These are phyloP conservation scores for Lepetodrilus schrolli DNA, from an alignment of 2,888 invertebrate genomes.

Conservation along the genomic window DNA sequence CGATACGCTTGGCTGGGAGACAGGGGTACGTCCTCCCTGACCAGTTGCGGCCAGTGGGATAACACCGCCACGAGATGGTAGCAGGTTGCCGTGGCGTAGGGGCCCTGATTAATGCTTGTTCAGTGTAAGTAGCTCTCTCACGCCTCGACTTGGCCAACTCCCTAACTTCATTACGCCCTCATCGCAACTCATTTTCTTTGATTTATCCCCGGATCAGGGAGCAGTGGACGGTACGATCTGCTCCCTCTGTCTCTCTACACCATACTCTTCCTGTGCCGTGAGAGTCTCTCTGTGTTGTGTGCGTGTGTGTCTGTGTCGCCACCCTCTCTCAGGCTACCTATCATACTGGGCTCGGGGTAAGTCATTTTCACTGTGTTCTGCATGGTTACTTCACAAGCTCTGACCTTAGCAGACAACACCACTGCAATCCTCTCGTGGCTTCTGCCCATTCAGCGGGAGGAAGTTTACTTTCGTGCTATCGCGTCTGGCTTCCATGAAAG, in stretches of 20 bases:
- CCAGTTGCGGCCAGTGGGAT: conserved; percentile 6
- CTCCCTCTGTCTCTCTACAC: conserved; percentile 7
- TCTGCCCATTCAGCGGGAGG: conserved; percentile 7
- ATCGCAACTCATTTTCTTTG: conserved; percentile 27
- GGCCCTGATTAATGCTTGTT: conserved; percentile 17
- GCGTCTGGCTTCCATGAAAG: conserved; percentile 15
- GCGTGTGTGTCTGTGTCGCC: neutral
- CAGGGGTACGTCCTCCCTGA: neutral
- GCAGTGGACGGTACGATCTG: conserved; percentile 1
- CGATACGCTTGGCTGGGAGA: conserved; percentile 28
- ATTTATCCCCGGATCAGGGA: conserved; percentile 25
- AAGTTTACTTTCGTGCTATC: conserved; percentile 27
- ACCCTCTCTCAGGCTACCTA: neutral
- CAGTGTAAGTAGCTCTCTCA: conserved; percentile 17
- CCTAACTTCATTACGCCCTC: conserved; percentile 30
- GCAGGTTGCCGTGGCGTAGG: neutral
- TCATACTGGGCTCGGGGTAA: neutral
- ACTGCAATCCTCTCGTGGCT: neutral
- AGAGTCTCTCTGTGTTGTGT: neutral
- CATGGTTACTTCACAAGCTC: neutral
- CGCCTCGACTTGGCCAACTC: conserved; percentile 13
- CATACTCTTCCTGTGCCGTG: neutral
- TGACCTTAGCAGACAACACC: neutral
- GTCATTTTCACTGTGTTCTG: neutral
- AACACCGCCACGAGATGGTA: neutral